phyloP scores from a whole-genome alignment of 2,113 vertebrate species.

The Hippocampus zosterae region DNA sequence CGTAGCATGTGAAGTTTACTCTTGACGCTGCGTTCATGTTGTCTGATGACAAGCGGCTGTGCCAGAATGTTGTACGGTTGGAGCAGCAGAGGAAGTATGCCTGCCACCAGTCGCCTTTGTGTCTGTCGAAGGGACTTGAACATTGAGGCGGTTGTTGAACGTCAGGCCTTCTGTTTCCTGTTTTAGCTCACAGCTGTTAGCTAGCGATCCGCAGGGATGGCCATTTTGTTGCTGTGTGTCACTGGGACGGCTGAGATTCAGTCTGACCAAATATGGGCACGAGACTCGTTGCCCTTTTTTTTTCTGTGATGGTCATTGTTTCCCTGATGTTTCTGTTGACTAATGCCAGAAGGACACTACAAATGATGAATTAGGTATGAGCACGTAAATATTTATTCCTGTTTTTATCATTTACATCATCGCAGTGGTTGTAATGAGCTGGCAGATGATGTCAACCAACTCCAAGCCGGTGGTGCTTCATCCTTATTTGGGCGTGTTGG shows the following conservation, averaged over 20 bases:
- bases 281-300: not conserved
- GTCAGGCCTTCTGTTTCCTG: not conserved
- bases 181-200: conserved; percentile 19
- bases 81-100: not conserved
- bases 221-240: not conserved
- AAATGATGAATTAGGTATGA: not conserved
- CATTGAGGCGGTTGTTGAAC: not conserved
- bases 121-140: conserved; percentile 6
- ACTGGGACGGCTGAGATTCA: conserved; percentile 13
- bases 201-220: not conserved
- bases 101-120: not conserved
- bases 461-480: not conserved
- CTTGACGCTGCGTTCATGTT: not conserved
- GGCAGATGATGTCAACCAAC: conserved; percentile 1
- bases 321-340: not conserved
- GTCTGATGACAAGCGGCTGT: not conserved
- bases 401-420: not conserved
- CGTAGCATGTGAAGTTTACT: not conserved
- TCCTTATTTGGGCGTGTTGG: conserved; percentile 18
- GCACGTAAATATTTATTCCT: not conserved
- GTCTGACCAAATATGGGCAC: conserved; percentile 58
- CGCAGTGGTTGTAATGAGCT: not conserved
- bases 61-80: conserved; percentile 41
- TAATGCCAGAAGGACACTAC: not conserved
- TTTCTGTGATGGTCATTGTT: not conserved